A percentile compares a stretch with the other conserved stretches of the same genome.
These are phyloP conservation scores for Murina feae DNA, from an alignment of 2,113 vertebrate species.

Conservation along the genomic window DNA sequence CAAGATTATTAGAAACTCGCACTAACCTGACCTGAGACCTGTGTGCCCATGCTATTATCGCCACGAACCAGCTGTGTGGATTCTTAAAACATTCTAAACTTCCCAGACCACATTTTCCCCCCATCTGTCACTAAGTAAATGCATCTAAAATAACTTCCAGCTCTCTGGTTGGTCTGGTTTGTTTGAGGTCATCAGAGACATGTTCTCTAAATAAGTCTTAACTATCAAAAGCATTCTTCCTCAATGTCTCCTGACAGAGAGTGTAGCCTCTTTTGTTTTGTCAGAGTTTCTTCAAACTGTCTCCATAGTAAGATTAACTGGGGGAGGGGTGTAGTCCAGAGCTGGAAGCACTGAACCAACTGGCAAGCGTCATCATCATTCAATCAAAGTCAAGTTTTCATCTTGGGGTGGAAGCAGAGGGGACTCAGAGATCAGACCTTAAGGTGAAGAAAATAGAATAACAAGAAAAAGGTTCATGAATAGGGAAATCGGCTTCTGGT, in stretches of 20 bases:
- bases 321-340: neutral
- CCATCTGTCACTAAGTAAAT: neutral
- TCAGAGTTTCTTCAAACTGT: neutral
- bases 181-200: neutral
- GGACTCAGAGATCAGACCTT: neutral
- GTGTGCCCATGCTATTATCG: neutral
- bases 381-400: neutral
- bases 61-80: neutral
- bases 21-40: neutral
- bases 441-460: neutral
- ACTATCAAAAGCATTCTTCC: neutral
- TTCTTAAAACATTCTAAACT: neutral
- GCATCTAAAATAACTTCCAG: neutral
- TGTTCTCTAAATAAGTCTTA: neutral
- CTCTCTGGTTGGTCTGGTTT: neutral
- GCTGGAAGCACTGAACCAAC: neutral
- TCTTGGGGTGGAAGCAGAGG: neutral
- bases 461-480: neutral
- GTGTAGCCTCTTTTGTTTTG: neutral
- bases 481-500: neutral
- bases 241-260: neutral
- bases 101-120: neutral
- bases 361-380: neutral
- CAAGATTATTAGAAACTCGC: neutral
- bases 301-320: neutral